Evolutionary conservation across 2,888 invertebrate genomes (phyloP).

Genomic region (Eristalinus sepulchralis): DNA sequence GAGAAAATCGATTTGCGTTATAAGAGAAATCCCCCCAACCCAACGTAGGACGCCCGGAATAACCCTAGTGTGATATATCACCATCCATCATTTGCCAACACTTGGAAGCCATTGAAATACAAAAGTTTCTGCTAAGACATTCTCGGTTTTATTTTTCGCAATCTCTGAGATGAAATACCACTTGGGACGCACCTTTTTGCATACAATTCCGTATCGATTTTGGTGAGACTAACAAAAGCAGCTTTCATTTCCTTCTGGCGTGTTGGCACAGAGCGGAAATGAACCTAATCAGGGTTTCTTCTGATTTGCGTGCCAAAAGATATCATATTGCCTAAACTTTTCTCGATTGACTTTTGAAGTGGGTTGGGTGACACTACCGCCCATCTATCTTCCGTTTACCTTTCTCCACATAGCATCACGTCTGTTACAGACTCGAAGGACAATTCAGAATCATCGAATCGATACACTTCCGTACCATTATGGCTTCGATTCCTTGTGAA

Average conservation of each 20-base stretch:
- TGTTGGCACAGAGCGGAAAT: not conserved
- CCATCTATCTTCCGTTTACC: not conserved
- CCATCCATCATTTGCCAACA: not conserved
- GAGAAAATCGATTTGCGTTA: not conserved
- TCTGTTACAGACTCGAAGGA: not conserved
- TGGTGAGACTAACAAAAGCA: too few relatives aligned
- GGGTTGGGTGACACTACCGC: not conserved
- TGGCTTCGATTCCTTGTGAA: not conserved
- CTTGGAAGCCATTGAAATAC: not conserved
- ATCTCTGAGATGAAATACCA: not conserved
- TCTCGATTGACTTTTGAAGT: not conserved
- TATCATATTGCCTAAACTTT: not conserved
- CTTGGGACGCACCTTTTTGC: not conserved
- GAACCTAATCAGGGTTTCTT: not conserved
- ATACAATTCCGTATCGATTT: not conserved
- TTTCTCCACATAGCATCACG: not conserved
- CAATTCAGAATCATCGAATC: not conserved
- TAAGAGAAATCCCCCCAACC: not conserved
- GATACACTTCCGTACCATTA: not conserved
- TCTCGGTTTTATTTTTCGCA: not conserved
- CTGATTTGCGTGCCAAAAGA: not conserved
- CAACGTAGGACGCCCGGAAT: not conserved
- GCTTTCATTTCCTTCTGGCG: not conserved
- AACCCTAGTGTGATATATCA: not conserved
- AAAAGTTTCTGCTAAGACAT: not conserved